A percentile compares a stretch with the other conserved stretches of the same genome.
Conservation (phyloP, 1,140 invertebrate genomes). For the Drosophila ficusphila region DNA sequence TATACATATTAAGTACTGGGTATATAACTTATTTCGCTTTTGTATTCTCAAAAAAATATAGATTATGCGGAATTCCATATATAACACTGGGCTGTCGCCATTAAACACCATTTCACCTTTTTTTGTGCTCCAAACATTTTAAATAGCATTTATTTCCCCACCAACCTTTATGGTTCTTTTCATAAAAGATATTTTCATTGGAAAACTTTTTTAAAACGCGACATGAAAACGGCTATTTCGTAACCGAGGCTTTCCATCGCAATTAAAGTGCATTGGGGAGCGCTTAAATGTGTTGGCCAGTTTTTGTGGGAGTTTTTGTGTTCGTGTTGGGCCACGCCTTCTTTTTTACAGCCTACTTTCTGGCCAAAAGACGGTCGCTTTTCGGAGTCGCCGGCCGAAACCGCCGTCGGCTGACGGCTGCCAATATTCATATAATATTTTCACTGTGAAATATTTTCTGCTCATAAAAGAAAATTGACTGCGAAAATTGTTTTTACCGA, state of each 20-base stretch:
- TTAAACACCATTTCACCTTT: background rate
- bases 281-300: constrained; percentile 3
- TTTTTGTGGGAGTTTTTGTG: constrained; percentile 5
- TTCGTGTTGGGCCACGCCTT: background rate
- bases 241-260: background rate
- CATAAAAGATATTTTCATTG: too few species aligned
- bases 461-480: constrained; percentile 82
- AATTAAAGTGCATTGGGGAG: constrained; percentile 6
- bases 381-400: constrained; percentile 16
- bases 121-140: background rate
- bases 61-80: too few species aligned
- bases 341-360: background rate
- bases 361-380: background rate
- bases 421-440: constrained; percentile 79
- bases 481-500: constrained; percentile 78
- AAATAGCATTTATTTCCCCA: background rate
- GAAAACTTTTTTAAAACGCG: background rate
- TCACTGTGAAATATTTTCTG: constrained; percentile 71
- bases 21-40: too few species aligned
- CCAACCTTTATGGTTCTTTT: background rate
- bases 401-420: constrained; percentile 49
- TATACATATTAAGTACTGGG: too few species aligned
- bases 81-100: background rate
- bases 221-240: background rate
- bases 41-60: too few species aligned